Evolutionary conservation across 2,888 invertebrate genomes (phyloP).

Genomic region (Synanthedon andrenaeformis): DNA sequence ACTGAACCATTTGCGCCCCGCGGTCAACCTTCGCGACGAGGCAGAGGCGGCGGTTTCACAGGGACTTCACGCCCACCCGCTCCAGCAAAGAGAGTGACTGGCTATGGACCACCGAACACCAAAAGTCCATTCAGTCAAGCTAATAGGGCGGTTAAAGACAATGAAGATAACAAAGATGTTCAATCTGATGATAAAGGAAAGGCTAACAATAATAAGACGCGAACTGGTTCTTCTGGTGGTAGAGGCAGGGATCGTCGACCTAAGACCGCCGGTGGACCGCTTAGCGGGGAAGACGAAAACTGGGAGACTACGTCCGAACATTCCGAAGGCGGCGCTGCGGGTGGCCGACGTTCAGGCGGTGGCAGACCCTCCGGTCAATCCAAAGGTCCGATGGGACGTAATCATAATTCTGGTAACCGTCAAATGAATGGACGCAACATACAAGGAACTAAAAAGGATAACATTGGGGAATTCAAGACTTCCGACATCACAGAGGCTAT

Average conservation of each 20-base stretch:
- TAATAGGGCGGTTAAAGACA: slow-evolving; percentile 48
- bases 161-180: slow-evolving; percentile 44
- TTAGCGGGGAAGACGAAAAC: slow-evolving; percentile 72
- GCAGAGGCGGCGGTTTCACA: slow-evolving; percentile 77
- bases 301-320: slow-evolving; percentile 89
- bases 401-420: slow-evolving; percentile 41
- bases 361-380: slow-evolving; percentile 33
- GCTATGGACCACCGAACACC: slow-evolving; percentile 84
- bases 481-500: slow-evolving; percentile 53
- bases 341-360: slow-evolving; percentile 36
- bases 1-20: slow-evolving; percentile 85
- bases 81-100: slow-evolving; percentile 74
- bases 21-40: slow-evolving; percentile 90
- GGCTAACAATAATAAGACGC: slow-evolving; percentile 75
- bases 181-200: slow-evolving; percentile 71
- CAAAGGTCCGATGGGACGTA: slow-evolving; percentile 41
- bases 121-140: slow-evolving; percentile 79
- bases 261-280: slow-evolving; percentile 40
- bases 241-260: slow-evolving; percentile 59
- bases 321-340: slow-evolving; percentile 70
- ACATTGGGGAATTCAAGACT: slow-evolving; percentile 36
- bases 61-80: slow-evolving; percentile 57
- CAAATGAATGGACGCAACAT: slow-evolving; percentile 39
- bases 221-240: slow-evolving; percentile 75
- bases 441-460: slow-evolving; percentile 42